phyloP scores from a whole-genome alignment of 1,140 invertebrate genomes.

The Aphaenogaster ashmeadi region DNA sequence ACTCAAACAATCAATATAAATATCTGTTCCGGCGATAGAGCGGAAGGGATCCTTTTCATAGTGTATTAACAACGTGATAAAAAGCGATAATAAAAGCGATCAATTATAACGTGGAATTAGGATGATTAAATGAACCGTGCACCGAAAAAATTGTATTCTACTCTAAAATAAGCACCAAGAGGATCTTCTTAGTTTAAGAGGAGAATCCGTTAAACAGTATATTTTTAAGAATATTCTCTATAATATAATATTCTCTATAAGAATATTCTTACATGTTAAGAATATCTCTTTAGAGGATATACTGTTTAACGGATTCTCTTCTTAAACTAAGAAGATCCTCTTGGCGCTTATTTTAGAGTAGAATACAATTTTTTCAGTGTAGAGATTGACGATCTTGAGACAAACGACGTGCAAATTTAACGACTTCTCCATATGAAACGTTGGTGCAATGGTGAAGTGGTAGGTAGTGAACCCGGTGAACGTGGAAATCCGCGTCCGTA shows the following conservation, averaged over 20 bases:
- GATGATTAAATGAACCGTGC: not conserved
- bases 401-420: constrained; percentile 25
- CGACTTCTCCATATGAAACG: not conserved
- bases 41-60: not conserved
- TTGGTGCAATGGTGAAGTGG: not conserved
- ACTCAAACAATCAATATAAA: not conserved
- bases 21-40: not conserved
- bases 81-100: not conserved
- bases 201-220: no score
- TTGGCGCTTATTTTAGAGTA: no score
- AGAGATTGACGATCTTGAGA: not conserved
- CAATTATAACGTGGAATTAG: not conserved
- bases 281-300: no score
- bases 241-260: no score
- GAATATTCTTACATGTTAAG: no score
- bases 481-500: constrained; percentile 53
- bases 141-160: no score
- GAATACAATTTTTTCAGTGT: no score
- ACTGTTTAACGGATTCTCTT: no score
- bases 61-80: not conserved
- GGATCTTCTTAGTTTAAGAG: no score
- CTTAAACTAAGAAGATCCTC: no score
- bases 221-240: no score
- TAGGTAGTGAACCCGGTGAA: not conserved
- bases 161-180: no score